Evolutionary conservation across 37 sponge, comb jelly and placozoan genomes (phyloP).

Genomic region (Diacarnus erythraeanus): DNA sequence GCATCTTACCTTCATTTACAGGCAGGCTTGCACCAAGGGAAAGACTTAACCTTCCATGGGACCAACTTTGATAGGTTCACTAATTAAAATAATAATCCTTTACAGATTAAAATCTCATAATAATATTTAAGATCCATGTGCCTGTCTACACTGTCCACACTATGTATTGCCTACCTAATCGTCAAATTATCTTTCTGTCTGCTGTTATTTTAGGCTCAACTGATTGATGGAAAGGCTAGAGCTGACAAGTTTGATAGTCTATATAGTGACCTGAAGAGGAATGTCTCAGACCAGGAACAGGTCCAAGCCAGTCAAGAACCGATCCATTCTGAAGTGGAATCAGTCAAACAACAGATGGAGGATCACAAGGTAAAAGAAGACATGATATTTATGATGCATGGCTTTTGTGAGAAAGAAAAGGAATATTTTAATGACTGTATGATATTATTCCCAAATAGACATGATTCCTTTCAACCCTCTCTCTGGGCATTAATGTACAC

Average conservation of each 20-base stretch:
- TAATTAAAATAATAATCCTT: too few relatives aligned
- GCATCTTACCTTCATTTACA: too few relatives aligned
- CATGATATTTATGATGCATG: too few relatives aligned
- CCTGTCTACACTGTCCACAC: too few relatives aligned
- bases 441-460: neutral
- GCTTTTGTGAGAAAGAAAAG: neutral
- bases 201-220: conserved; percentile 25
- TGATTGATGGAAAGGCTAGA: conserved; percentile 28
- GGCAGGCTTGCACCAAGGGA: too few relatives aligned
- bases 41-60: too few relatives aligned
- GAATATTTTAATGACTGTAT: neutral
- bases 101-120: too few relatives aligned
- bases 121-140: too few relatives aligned
- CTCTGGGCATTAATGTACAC: neutral
- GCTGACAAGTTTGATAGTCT: conserved; percentile 67
- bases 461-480: neutral
- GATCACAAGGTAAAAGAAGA: conserved; percentile 59
- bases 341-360: conserved; percentile 71
- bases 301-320: conserved; percentile 43
- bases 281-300: conserved; percentile 36
- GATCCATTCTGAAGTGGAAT: conserved; percentile 67
- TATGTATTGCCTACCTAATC: too few relatives aligned
- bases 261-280: conserved; percentile 18
- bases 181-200: neutral
- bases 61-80: too few relatives aligned